Conservation (phyloP, 2,113 vertebrate genomes). For the Tetrao urogallus region DNA sequence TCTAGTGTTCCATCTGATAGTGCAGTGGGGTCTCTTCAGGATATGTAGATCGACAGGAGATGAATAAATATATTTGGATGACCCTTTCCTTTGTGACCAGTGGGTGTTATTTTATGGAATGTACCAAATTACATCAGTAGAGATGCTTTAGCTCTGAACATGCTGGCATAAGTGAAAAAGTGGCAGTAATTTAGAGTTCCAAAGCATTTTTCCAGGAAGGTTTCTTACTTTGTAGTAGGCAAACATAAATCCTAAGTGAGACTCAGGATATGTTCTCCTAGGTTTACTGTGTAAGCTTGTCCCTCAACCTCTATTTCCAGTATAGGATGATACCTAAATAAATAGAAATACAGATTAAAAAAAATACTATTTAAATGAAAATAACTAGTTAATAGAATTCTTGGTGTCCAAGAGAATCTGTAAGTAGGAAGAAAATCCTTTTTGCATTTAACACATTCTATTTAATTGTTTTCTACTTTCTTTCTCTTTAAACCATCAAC, state of each 20-base stretch:
- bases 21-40: not conserved
- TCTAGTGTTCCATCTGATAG: not conserved
- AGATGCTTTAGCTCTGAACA: not conserved
- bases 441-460: not conserved
- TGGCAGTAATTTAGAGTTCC: not conserved
- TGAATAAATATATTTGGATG: not conserved
- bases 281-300: not conserved
- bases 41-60: not conserved
- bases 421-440: not conserved
- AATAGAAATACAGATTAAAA: not conserved
- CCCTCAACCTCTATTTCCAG: not conserved
- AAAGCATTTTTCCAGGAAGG: not conserved
- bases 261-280: not conserved
- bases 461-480: not conserved
- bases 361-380: not conserved
- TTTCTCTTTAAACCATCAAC: conserved; percentile 4
- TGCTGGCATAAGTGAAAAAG: not conserved
- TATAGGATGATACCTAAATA: not conserved
- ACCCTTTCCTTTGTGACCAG: not conserved
- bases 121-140: not conserved
- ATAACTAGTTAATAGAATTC: not conserved
- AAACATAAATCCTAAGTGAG: not conserved
- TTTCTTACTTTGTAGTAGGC: not conserved
- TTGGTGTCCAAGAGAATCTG: not conserved
- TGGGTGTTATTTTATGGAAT: not conserved